Percentiles rank a stretch among this genome's conserved stretches.
Evolutionary conservation across 2,113 vertebrate species (phyloP).

Genomic region (Notiomystis cincta): DNA sequence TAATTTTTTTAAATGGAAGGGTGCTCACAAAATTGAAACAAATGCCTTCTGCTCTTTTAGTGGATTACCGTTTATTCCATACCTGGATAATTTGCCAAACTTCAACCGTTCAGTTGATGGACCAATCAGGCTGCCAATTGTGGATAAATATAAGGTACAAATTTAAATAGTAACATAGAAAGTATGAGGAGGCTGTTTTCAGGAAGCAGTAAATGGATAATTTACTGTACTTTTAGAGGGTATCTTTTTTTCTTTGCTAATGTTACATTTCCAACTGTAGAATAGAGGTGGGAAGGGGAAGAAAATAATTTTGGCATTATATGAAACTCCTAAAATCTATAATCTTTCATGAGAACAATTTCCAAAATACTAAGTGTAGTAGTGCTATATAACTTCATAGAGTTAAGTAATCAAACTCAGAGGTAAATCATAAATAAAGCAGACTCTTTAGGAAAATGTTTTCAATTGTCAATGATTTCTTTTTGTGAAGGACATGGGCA

Average conservation of each 20-base stretch:
- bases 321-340: background rate
- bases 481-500: conserved; percentile 91
- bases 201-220: background rate
- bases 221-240: background rate
- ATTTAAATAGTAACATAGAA: background rate
- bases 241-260: background rate
- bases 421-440: background rate
- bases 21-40: background rate
- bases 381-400: background rate
- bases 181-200: background rate
- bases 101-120: conserved; percentile 92
- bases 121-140: conserved; percentile 96
- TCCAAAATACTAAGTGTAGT: background rate
- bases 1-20: background rate
- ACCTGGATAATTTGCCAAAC: conserved; percentile 98
- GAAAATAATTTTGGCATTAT: background rate
- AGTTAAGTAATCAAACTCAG: background rate
- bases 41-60: conserved; percentile 70
- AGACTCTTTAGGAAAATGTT: background rate
- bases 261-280: background rate
- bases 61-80: conserved; percentile 95
- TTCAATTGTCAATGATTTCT: background rate
- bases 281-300: background rate
- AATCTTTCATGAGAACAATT: background rate
- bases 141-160: conserved; percentile 98